These are phyloP conservation scores for Paragorgia papillata DNA, from an alignment of 92 coral and sea anemone species.

Conservation along the genomic window DNA sequence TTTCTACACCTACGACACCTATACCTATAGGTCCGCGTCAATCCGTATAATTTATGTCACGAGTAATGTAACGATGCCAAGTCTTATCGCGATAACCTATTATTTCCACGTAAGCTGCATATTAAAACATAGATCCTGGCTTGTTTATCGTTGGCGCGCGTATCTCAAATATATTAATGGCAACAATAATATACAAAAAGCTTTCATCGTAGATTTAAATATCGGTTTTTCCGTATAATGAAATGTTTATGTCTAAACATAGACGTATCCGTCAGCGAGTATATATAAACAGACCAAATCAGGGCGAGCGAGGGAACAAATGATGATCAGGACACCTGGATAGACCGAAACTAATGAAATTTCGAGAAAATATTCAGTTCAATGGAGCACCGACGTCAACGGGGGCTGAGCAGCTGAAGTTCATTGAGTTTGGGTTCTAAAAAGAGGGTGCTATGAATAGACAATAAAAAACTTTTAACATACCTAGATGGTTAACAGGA, in stretches of 20 bases:
- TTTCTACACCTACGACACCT: too few species aligned
- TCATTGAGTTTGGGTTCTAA: background rate
- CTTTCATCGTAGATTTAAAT: constrained; percentile 37
- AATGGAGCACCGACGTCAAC: background rate
- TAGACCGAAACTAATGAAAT: background rate
- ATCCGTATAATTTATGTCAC: too few species aligned
- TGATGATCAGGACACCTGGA: constrained; percentile 19
- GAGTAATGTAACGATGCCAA: background rate
- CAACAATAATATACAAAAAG: constrained; percentile 11
- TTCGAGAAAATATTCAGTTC: constrained; percentile 37
- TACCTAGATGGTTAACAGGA: too few species aligned
- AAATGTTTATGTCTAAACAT: constrained; percentile 42
- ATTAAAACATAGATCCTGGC: background rate
- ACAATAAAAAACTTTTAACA: too few species aligned
- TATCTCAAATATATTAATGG: constrained; percentile 19
- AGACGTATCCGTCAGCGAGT: constrained; percentile 27
- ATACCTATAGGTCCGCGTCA: too few species aligned
- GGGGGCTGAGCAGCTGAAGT: background rate
- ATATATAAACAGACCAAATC: background rate
- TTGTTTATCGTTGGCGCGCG: background rate
- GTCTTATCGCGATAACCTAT: too few species aligned
- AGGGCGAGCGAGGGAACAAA: background rate
- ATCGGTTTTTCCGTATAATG: constrained; percentile 15
- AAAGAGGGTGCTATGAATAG: too few species aligned
- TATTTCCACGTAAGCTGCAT: too few species aligned